Evolutionary conservation across 2,888 invertebrate species (phyloP), one percentile per base, ranked within the genome.

Genomic region (Drosophila meridiana): DNA sequence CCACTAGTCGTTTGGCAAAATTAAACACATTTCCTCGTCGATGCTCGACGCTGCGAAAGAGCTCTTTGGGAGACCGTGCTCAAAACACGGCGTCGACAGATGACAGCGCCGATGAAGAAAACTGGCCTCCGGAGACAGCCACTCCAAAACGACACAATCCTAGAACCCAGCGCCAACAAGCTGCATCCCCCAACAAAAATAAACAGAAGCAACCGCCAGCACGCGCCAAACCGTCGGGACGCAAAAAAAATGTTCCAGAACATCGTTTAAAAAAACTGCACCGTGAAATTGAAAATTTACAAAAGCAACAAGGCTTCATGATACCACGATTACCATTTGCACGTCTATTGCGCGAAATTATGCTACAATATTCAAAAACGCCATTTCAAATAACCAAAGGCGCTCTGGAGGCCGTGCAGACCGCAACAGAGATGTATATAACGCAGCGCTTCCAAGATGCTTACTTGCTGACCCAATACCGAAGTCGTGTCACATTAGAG

Each of bases 391-490:
- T 94, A 43, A 93, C 94, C 61, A 2, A 55, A 0, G 47, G 77
- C 1, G 94, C 94, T 0, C 59, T 95, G 14, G 84, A 91, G 71
- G 94, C 94, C 0, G 66, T 95, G 34, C 94, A 94, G 79, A 93
- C 94, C 73, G 90, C 94, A 2, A 64, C 92, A 0, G 94, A 95
- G 87, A 91, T 94, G 73, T 94, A 94, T 73, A 11, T 94, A 4
- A 92, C 93, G 0, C 93, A 94, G 74, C 92, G 94, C 20, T 94
- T 95, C 45, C 92, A 94, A 69, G 94, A 95, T 80, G 89, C 94
- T 1, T 86, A 93, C 47, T 67, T 93, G 56, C 90, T 94, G 13
- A 90, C 94, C 0, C 58, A 90, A 3, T 94, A 94, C 77, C 93
- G 94, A 0, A 92, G 92, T 26, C 91, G 94, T 3, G 91, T 94